Base-by-base conservation (phyloP, 2,113 vertebrate species). In the Vanacampus margaritifer region DNA sequence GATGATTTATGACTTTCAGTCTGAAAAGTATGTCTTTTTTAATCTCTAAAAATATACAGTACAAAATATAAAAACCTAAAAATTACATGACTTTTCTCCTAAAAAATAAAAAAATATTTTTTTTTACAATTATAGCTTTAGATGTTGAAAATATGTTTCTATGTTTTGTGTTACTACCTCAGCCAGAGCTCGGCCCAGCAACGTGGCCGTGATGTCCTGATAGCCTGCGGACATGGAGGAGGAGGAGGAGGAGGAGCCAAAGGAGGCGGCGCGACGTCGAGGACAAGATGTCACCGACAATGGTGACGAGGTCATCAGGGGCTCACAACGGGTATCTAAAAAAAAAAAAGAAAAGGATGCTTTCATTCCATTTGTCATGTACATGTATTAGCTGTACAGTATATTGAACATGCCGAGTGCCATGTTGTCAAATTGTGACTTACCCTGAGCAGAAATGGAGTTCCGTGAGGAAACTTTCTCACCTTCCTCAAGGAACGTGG, bases 121-220 rank as follows among this genome's bases (percentile, higher is more conserved):
- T 32, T 32, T 32, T 32, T 32, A 2, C 28, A 32, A 32, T 32
- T 2, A 32, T 51, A 21, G 5, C 50, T 51, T 57, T 24, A 28
- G 2, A 59, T 59, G 12, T 59, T 37, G 21, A 3, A 41, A 10
- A 21, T n/a, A 24, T 13, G 19, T 6, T 60, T 39, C 21, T n/a
- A 1, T 3, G 19, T 12, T 16, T 43, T 46, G 13, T 11, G 5
- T n/a, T 32, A 7, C 85, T 86, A 97, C 97, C 86, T 98, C 94
- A 3, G 93, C 90, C 64, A 93, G 82, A 59, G 93, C 93, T 46
- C 86, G 91, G 57, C 89, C 79, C 35, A 96, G 83, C 21, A 96
- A 87, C 16, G 86, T 84, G 67, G 92, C 93, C 65, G 95, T 93
- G 69, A 98, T 81, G 71, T 96, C 93, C 71, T 93, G 93, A 78